Conservation (phyloP, 2,113 vertebrate genomes). For the Danio rerio region GRCz12tu NC_133197.1:10080001-10080500, state of each 20-base stretch:
- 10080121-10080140: no score
- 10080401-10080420: not conserved
- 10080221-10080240: no score
- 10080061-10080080: no score
- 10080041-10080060: no score
- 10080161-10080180: no score
- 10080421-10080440: not conserved
- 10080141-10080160: no score
- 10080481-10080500: conserved; percentile 84
- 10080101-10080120: no score
- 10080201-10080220: no score
- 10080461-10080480: conserved; percentile 93
- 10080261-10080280: conserved; percentile 71
- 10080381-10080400: not conserved
- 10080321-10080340: conserved; percentile 88
- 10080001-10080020: not conserved
- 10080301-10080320: conserved; percentile 91
- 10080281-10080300: conserved; percentile 88
- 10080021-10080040: no score
- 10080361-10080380: not conserved
- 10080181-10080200: no score
- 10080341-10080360: conserved; percentile 82
- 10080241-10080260: conserved; percentile 74
- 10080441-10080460: conserved; percentile 85
- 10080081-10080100: no score